Base-by-base conservation (phyloP, 2,888 invertebrate genomes). In the Drosophila sordidapex region DNA sequence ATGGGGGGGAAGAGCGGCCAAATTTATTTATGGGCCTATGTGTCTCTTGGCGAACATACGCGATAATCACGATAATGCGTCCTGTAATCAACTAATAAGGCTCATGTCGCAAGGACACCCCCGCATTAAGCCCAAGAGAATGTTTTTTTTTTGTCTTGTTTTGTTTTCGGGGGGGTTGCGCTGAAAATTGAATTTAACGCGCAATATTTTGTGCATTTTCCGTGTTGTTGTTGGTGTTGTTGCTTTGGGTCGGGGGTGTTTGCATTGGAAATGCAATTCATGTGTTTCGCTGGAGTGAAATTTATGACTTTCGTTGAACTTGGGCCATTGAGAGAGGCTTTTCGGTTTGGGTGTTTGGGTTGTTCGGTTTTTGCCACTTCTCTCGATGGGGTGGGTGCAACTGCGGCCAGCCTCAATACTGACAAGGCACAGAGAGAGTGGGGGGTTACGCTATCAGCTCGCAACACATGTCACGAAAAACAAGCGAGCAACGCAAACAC, bases 61-160 rank as follows among this genome's bases (percentile, higher is more conserved):
- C 91, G 91, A 93, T 93, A 93, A 93, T 93, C 93, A 93, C 90
- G 92, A 93, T 93, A 93, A 93, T 93, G 92, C 90, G 93, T 93
- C 93, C 93, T 93, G 93, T 93, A 93, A 93, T 93, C 93, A 93
- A 93, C 93, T 93, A 93, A 93, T 93, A 93, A 93, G 92, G 91
- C 90, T 89, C 90, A 88, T 90, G 87, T 82, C 78, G 61, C 76
- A 76, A 71, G 75, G 52, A 81, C 81, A 83, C 75, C 74, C 79
- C 59, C 81, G 48, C 69, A 70, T 70, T 73, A 63, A 56, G 54
- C 65, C 62, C 70, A 33, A 63, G 62, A 49, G 57, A 54, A 64
- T 70, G 57, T 43, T 21, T 51, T 49, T 54, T 52, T 56, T 43
- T 49, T 27, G 46, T 64, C 46, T 48, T 48, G 13, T 15, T 25